Evolutionary conservation across 2,797 vertebrate genomes (phyloP).

Genomic region (Pipistrellus pygmaeus): DNA sequence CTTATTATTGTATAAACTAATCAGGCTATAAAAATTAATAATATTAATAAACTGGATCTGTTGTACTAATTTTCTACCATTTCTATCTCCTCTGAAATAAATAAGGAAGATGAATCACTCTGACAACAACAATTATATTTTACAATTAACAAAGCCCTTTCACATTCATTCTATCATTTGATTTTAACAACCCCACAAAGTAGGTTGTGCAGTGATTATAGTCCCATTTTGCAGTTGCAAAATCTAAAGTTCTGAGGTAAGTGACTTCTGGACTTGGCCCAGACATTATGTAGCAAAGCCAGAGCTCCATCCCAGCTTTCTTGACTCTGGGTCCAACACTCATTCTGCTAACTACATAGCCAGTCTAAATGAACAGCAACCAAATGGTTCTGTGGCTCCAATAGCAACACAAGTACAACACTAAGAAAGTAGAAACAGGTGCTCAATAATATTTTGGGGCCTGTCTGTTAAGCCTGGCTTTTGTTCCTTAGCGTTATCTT

Average conservation of each 20-base stretch:
- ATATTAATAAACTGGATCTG: not conserved
- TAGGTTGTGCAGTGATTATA: not conserved
- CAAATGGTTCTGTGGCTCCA: not conserved
- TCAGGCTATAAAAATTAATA: slow-evolving; percentile 1
- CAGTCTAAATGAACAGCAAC: slow-evolving; percentile 39
- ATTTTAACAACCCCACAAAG: not conserved
- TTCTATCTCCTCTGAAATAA: slow-evolving; percentile 6
- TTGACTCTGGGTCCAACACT: not conserved
- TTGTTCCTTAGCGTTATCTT: slow-evolving; percentile 51
- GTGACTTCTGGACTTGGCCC: not conserved
- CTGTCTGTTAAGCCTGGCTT: not conserved
- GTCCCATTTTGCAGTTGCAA: slow-evolving; percentile 28
- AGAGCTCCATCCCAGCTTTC: not conserved
- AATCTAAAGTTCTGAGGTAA: slow-evolving; percentile 29
- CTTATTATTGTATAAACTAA: not conserved
- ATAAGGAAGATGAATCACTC: slow-evolving; percentile 8
- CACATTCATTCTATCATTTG: slow-evolving; percentile 37
- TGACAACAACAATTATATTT: slow-evolving; percentile 27
- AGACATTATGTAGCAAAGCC: not conserved
- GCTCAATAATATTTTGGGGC: not conserved
- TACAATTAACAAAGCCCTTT: not conserved
- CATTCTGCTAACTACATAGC: not conserved
- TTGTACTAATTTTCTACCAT: not conserved
- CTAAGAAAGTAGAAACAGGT: not conserved
- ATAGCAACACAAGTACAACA: not conserved